Percentiles rank a stretch among this genome's conserved stretches.
phyloP scores from a whole-genome alignment of 2,888 invertebrate species.

The Tetheella fluctuosa region DNA sequence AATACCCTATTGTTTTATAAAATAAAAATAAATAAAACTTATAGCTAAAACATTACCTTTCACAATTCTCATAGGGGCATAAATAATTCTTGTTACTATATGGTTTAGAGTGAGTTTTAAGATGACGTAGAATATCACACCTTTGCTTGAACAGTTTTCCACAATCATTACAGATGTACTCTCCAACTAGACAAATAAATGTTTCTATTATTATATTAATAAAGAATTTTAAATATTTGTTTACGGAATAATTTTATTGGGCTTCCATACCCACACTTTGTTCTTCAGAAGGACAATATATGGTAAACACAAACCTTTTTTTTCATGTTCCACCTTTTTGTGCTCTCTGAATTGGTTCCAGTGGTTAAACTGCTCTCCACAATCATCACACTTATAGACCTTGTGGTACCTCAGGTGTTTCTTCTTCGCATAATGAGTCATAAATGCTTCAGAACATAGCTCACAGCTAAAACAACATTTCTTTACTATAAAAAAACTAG shows the following conservation, averaged over 20 bases:
- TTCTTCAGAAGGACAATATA: neutral
- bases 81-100: conserved; percentile 42
- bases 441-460: conserved; percentile 78
- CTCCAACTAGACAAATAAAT: conserved; percentile 45
- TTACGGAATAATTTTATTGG: too few species aligned
- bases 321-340: conserved; percentile 40
- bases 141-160: conserved; percentile 65
- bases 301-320: conserved; percentile 9
- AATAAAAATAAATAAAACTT: neutral
- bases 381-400: conserved; percentile 75
- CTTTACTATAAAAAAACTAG: too few species aligned
- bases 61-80: conserved; percentile 67
- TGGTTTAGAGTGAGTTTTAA: conserved; percentile 53
- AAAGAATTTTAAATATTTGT: neutral
- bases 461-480: conserved; percentile 71
- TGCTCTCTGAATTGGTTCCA: conserved; percentile 79
- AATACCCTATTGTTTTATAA: too few species aligned
- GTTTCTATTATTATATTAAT: too few species aligned
- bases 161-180: conserved; percentile 71
- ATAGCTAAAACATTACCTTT: conserved; percentile 50
- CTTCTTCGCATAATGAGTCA: conserved; percentile 70
- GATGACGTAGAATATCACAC: conserved; percentile 63
- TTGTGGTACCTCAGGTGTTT: conserved; percentile 79
- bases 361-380: conserved; percentile 73
- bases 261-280: too few species aligned